Evolutionary conservation across 2,888 invertebrate species (phyloP), one percentile per base, ranked within the genome.

Genomic region (Tiliacea aurago): DNA sequence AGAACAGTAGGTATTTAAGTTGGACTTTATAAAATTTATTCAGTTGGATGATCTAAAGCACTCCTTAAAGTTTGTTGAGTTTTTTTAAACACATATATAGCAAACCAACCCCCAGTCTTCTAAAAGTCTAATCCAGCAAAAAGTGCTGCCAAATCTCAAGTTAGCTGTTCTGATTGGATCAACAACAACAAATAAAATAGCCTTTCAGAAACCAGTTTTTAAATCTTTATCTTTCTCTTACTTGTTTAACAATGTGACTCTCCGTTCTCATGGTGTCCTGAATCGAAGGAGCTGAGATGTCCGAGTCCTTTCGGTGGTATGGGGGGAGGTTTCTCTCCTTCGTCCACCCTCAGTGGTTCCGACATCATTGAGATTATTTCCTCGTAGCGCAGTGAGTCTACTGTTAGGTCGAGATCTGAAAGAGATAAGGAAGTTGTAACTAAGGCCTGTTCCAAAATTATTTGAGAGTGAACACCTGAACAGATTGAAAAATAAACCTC

Each of bases 351-450:
- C 0, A 95, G 89, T 0, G 95, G 95, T 55, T 93, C 94, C 0
- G 95, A 95, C 95, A 96, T 95, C 93, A 96, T 93, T 4, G 95
- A 95, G 88, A 96, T 95, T 86, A 96, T 95, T 78, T 96, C 95
- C 80, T 95, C 95, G 87, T 96, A 96, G 59, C 95, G 95, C 2
- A 95, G 85, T 0, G 95, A 94, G 69, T 96, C 96, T n/a, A 95
- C 93, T 5, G 93, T 90, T 13, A 95, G 80, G 70, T 96, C 95
- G 55, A 95, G 89, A 87, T 95, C 96, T 96, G 86, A 37, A 84
- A 84, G 71, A 69, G 28, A 23, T 28, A 3, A 3, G 1, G 7
- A 20, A n/a, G 18, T 1, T 68, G 28, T 45, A 18, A 41, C 7
- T 41, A 13, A 43, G 13, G 43, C 1, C 43, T 43, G 13, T 43